Conservation (phyloP, 1,140 invertebrate genomes). For the Temnothorax longispinosus region DNA sequence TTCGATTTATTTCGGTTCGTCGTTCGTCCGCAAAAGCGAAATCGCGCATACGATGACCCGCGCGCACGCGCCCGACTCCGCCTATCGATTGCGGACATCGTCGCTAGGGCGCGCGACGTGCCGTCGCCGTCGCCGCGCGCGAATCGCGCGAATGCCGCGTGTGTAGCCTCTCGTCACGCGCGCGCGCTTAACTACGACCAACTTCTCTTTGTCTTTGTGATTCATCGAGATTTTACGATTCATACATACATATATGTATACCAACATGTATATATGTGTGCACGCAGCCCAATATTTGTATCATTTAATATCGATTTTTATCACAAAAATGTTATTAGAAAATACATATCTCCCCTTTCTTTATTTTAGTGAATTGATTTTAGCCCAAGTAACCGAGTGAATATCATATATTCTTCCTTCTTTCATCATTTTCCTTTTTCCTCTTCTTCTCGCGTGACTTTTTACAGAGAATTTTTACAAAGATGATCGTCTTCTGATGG, state of each 20-base stretch:
- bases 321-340: neutral
- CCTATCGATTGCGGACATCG: constrained; percentile 78
- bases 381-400: too few relatives aligned
- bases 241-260: neutral
- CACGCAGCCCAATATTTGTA: too few relatives aligned
- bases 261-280: neutral
- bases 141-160: too few relatives aligned
- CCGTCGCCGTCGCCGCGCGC: neutral
- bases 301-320: neutral
- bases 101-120: constrained; percentile 66
- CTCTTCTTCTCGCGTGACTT: too few relatives aligned
- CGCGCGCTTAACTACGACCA: constrained; percentile 34
- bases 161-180: constrained; percentile 51
- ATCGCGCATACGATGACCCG: constrained; percentile 70
- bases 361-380: neutral
- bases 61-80: constrained; percentile 76
- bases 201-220: neutral
- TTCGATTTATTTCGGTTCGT: constrained; percentile 84
- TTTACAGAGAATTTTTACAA: too few relatives aligned
- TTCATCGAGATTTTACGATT: neutral
- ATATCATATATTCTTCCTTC: too few relatives aligned
- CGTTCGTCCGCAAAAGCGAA: constrained; percentile 78
- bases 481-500: too few relatives aligned
- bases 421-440: too few relatives aligned
- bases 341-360: neutral